These are phyloP conservation scores for Enoplosus armatus DNA, from an alignment of 2,797 vertebrate genomes.

Conservation along the genomic window DNA sequence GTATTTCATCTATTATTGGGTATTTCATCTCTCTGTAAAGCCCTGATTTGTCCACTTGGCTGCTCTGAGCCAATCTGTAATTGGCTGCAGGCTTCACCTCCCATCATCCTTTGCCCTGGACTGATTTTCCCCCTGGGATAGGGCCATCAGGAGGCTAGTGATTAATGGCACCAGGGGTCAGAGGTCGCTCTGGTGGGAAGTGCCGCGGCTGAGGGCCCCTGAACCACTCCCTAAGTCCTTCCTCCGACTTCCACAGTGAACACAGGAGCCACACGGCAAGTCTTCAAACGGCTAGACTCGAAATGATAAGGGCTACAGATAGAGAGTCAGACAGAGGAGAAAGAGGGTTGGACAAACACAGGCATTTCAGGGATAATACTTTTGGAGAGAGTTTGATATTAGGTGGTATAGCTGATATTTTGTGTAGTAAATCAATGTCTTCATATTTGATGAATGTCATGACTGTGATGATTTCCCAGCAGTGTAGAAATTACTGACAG, in stretches of 20 bases:
- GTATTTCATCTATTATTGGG: slow-evolving; percentile 64
- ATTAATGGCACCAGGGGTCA: slow-evolving; percentile 96
- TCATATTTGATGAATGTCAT: not conserved
- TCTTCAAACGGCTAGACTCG: slow-evolving; percentile 62
- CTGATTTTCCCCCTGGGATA: slow-evolving; percentile 92
- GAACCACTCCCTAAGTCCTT: slow-evolving; percentile 84
- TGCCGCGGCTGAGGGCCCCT: slow-evolving; percentile 84
- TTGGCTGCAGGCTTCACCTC: slow-evolving; percentile 87
- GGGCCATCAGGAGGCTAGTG: slow-evolving; percentile 93
- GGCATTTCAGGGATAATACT: not conserved
- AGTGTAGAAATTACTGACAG: not conserved
- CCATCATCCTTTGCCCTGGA: slow-evolving; percentile 86
- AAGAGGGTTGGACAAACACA: not conserved
- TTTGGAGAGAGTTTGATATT: not conserved
- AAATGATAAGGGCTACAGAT: slow-evolving; percentile 60
- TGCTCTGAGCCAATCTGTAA: slow-evolving; percentile 72
- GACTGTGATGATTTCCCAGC: slow-evolving; percentile 4
- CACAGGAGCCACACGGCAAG: slow-evolving; percentile 58
- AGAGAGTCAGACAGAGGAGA: slow-evolving; percentile 23
- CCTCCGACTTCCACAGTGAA: slow-evolving; percentile 77
- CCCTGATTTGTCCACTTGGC: slow-evolving; percentile 73
- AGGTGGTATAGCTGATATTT: not conserved
- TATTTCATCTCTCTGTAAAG: slow-evolving; percentile 64
- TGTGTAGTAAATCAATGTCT: slow-evolving; percentile 18
- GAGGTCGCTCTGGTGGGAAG: slow-evolving; percentile 92